Base-by-base conservation (phyloP, 2,888 invertebrate genomes). In the Agonopterix alstromeriana region DNA sequence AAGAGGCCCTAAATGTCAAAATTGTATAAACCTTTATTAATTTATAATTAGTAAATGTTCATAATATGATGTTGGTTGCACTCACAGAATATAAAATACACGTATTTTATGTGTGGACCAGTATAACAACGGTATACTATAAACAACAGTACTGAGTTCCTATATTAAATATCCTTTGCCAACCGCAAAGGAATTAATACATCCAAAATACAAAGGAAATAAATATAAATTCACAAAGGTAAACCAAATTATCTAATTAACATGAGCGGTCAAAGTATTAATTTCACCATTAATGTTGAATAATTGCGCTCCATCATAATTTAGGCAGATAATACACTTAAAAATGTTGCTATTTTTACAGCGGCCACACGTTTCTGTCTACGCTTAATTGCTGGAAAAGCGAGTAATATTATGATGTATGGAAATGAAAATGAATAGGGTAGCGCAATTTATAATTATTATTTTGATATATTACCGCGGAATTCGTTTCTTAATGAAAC, bases 211-310 rank as follows among this genome's bases (percentile, higher is more conserved):
- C 27, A 27, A 27, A 27, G 27, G 5, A 27, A 27, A 27, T 27
- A 27, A 27, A 27, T 27, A 27, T 27, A 27, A 27, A 27, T 27
- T 27, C 27, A 27, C 27, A 27, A 27, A 27, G 5, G 27, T 27
- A 77, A 77, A 77, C 77, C 77, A 79, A 79, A 72, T 77, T 74
- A 75, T 71, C 45, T 83, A 83, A 87, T 87, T 82, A 83, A 82
- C 82, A 78, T 71, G 74, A 78, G 70, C 83, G 78, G 79, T 79
- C 77, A 83, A 86, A 85, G 83, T 87, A 88, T 88, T 86, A 83
- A 84, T 86, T 87, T 86, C 85, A 72, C 79, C 85, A 84, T 84
- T 84, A 87, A 85, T 82, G 82, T 73, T 79, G 82, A 86, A 69
- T 87, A 86, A 88, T 85, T 85, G 80, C 77, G 67, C 69, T 65